Base-by-base conservation (phyloP, 2,888 invertebrate genomes). In the Lottia scabra region DNA sequence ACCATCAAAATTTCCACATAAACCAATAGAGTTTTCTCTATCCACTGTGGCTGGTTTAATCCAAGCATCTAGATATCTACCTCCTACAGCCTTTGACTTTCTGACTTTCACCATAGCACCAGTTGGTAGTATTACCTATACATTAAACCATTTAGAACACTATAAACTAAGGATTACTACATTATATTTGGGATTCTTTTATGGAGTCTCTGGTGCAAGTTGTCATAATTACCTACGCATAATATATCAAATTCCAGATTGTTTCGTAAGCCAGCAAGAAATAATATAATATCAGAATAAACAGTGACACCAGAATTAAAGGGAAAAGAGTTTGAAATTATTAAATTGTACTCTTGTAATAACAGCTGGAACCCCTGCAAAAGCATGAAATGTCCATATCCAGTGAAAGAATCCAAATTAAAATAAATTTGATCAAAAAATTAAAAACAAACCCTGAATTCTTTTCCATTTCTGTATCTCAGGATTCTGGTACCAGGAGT, bases 1-100 rank as follows among this genome's bases (percentile, higher is more conserved):
- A 16, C 75, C 83, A 77, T 87, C 84, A 77, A 81, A 85, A 12
- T 73, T 78, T 1, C 87, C 87, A 79, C 87, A 87, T 56, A 87
- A 71, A 67, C 87, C 85, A 73, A 80, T 75, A 8, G 82, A 79
- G 26, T 74, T 73, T 23, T 73, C 70, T 16, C 70, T 73, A 69
- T 86, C 86, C 16, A 70, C 70, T 2, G 82, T 75, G 12, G 84
- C 81, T 23, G 83, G 77, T 2, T 77, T 77, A 46, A 86, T 71
- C 81, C 80, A 83, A n/a, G 81, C 74, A 68, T 85, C 82, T 44
- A 85, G 68, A 70, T 81, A 82, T 27, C 75, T 77, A 15, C 70
- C 69, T 5, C 44, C 64, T 2, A 56, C 19, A n/a, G 63, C 62
- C 23, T 16, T 64, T 30, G 65, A 64, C 65, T 38, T 64, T 15